These are phyloP conservation scores for Lasioglossum calceatum DNA, from an alignment of 2,888 invertebrate genomes.

Conservation along the genomic window DNA sequence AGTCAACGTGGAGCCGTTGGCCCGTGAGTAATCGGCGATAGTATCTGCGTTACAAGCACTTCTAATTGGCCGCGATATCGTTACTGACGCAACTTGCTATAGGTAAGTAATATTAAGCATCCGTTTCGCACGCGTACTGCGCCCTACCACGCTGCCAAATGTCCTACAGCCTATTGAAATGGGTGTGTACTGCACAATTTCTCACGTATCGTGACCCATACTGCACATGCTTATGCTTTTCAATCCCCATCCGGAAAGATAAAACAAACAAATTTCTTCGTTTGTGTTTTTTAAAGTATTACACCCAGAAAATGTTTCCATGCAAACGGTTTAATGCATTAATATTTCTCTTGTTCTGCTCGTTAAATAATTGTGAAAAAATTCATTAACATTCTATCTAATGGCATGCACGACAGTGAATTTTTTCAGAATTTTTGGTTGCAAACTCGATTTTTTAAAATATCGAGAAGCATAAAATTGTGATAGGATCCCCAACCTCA, in stretches of 20 bases:
- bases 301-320: too few relatives aligned
- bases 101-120: slow-evolving; percentile 22
- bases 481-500: too few relatives aligned
- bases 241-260: background rate
- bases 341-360: too few relatives aligned
- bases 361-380: too few relatives aligned
- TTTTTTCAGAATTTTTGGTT: too few relatives aligned
- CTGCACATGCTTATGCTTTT: slow-evolving; percentile 9
- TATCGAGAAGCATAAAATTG: too few relatives aligned
- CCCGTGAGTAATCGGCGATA: slow-evolving; percentile 14
- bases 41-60: slow-evolving; percentile 9
- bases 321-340: too few relatives aligned
- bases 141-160: slow-evolving; percentile 28
- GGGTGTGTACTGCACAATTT: slow-evolving; percentile 56
- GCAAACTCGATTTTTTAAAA: too few relatives aligned
- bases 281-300: background rate
- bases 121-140: slow-evolving; percentile 28
- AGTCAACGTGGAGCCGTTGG: background rate
- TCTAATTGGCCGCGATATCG: slow-evolving; percentile 13
- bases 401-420: too few relatives aligned
- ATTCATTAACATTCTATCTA: too few relatives aligned
- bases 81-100: slow-evolving; percentile 22
- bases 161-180: slow-evolving; percentile 46
- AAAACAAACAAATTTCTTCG: background rate
- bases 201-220: slow-evolving; percentile 51